These are phyloP conservation scores for Octodon degus DNA, from an alignment of 2,113 vertebrate species.

Conservation along the genomic window DNA sequence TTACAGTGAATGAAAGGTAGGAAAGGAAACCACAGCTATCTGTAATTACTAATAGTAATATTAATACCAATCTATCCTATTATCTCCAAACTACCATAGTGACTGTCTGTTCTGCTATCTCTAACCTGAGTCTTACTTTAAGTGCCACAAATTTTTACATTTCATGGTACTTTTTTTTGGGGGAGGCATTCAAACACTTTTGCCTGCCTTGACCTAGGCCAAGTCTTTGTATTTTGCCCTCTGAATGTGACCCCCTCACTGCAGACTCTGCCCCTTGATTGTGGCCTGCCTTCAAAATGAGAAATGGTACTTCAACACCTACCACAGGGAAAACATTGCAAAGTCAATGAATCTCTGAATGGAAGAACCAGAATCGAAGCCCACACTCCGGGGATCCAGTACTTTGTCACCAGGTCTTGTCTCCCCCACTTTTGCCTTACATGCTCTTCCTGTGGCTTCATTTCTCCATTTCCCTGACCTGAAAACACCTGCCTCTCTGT, in stretches of 20 bases:
- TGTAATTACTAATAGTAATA: background rate
- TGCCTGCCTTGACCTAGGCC: background rate
- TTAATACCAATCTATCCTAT: background rate
- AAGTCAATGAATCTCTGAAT: background rate
- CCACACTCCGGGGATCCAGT: background rate
- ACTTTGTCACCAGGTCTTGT: background rate
- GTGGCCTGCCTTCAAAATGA: background rate
- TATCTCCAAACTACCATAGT: background rate
- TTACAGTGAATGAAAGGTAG: slow-evolving; percentile 27
- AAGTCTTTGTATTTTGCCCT: background rate
- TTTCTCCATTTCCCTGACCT: background rate
- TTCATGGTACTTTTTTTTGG: background rate
- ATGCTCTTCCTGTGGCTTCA: background rate
- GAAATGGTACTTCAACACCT: background rate
- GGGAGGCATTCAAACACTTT: background rate
- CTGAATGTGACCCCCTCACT: background rate
- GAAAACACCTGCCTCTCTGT: background rate
- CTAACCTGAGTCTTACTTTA: background rate
- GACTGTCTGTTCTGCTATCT: background rate
- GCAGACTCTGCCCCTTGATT: background rate
- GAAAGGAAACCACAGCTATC: background rate
- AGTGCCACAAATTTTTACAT: background rate
- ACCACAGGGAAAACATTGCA: no score
- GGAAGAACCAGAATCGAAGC: background rate
- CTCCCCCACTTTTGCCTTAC: background rate